Conservation (phyloP, 1,140 invertebrate species). For the Belonocnema kinseyi region DNA sequence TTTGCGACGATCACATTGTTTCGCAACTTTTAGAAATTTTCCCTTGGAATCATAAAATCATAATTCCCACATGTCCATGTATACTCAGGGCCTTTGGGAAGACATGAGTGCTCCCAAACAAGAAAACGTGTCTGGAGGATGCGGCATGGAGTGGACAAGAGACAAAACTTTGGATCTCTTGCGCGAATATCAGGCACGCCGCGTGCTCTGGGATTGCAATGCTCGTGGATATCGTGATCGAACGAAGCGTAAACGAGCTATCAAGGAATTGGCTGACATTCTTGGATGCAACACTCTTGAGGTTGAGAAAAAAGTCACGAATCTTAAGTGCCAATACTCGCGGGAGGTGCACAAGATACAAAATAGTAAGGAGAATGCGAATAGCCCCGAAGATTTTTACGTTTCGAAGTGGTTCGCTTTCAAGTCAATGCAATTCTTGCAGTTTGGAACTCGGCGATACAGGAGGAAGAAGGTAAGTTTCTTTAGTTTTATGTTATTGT, state of each 20-base stretch:
- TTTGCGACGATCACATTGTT: not conserved
- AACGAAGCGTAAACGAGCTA: conserved; percentile 70
- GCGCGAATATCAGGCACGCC: conserved; percentile 73
- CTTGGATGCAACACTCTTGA: conserved; percentile 74
- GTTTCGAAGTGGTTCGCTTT: conserved; percentile 65
- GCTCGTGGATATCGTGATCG: conserved; percentile 74
- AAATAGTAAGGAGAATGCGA: conserved; percentile 53
- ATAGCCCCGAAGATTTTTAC: conserved; percentile 57
- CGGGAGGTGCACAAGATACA: conserved; percentile 74
- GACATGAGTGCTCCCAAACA: conserved; percentile 17
- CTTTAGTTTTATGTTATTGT: not conserved
- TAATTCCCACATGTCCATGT: conserved; percentile 37
- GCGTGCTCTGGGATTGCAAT: conserved; percentile 74
- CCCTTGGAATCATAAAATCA: not conserved
- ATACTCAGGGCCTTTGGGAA: conserved; percentile 46
- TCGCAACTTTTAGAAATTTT: not conserved
- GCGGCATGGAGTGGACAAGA: conserved; percentile 76
- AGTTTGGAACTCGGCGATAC: conserved; percentile 59
- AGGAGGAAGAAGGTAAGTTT: conserved; percentile 58
- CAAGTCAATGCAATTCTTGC: conserved; percentile 62
- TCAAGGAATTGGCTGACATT: conserved; percentile 72
- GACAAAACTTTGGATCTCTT: conserved; percentile 73
- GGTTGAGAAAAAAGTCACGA: conserved; percentile 75
- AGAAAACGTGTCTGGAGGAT: conserved; percentile 31
- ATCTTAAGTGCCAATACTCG: conserved; percentile 74